Base-by-base conservation (phyloP, 2,113 vertebrate species). In the Theristicus caerulescens region DNA sequence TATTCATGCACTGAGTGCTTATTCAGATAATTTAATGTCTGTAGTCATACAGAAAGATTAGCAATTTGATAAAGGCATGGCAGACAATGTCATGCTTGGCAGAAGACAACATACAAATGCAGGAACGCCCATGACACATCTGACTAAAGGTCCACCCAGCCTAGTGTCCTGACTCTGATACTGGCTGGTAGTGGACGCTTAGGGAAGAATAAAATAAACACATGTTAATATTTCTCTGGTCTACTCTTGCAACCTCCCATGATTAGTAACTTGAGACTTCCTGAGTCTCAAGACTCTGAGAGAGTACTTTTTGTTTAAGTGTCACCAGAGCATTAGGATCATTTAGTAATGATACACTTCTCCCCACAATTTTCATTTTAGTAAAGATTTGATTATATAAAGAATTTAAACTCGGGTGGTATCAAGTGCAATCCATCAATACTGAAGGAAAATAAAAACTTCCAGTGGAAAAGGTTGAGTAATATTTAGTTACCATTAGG, bases 371-470 rank as follows among this genome's bases (percentile, higher is more conserved):
- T 87, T 82, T 93, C 1, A 52, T 87, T 95, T 91, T 91, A 89
- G 69, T 94, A 79, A 67, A 79, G 58, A 31, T 79, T 67, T 42
- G 44, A 65, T 94, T 77, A 52, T 42, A 55, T 64, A 58, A 94
- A 89, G 20, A 79, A 74, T 78, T 82, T 46, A 57, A 86, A 65
- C 40, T 80, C 0, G 0, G 16, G 47, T 69, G 80, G 4, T 82
- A 76, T 58, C 46, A 70, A 76, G 32, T 62, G 54, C 42, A 93
- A 29, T 94, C 29, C 57, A 49, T 94, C 67, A 94, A 32, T 51
- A 55, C 32, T 77, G 70, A 84, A 85, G 46, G 70, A 72, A 93
- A 80, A 94, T 95, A 87, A 89, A 81, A 94, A 57, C 42, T 88
- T 89, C 11, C 31, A 42, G 62, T 79, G 59, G 40, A 86, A 87